These are phyloP conservation scores for Penaeus japonicus DNA, from an alignment of 1,140 invertebrate species.

Conservation along the genomic window DNA sequence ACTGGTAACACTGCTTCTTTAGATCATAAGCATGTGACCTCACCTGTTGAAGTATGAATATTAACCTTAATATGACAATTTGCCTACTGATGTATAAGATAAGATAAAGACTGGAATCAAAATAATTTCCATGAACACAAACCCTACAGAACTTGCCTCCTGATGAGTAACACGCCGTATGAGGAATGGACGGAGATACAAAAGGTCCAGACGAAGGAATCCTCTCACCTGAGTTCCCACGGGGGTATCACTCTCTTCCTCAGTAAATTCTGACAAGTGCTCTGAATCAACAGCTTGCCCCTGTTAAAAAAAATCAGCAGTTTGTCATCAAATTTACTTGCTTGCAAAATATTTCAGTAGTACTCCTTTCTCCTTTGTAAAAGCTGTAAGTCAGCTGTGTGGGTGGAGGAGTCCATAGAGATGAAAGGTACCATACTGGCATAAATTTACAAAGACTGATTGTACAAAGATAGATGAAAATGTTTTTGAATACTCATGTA, in stretches of 20 bases:
- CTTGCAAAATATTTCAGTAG: too few relatives aligned
- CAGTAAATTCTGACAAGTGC: constrained; percentile 93
- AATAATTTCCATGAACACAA: not conserved
- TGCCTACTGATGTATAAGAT: not conserved
- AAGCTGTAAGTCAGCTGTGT: too few relatives aligned
- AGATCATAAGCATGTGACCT: constrained; percentile 58
- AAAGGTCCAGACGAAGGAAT: constrained; percentile 55
- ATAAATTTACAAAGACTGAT: too few relatives aligned
- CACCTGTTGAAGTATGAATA: constrained; percentile 31
- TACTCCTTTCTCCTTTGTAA: too few relatives aligned
- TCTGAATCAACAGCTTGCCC: constrained; percentile 96
- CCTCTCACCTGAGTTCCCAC: constrained; percentile 43
- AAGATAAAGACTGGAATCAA: not conserved
- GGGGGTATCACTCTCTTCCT: constrained; percentile 87
- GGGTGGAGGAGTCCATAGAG: too few relatives aligned
- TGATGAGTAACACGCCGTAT: constrained; percentile 58
- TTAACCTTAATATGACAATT: not conserved
- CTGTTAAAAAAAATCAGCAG: too few relatives aligned
- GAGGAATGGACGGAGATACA: constrained; percentile 58
- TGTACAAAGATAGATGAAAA: too few relatives aligned
- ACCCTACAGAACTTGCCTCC: constrained; percentile 35
- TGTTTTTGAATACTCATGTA: too few relatives aligned
- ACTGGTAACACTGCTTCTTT: constrained; percentile 59
- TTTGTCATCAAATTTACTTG: not conserved
- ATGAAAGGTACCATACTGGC: too few relatives aligned